Evolutionary conservation across 2,113 vertebrate species (phyloP), one percentile per base, ranked within the genome.

Genomic region (Lipotes vexillifer): DNA sequence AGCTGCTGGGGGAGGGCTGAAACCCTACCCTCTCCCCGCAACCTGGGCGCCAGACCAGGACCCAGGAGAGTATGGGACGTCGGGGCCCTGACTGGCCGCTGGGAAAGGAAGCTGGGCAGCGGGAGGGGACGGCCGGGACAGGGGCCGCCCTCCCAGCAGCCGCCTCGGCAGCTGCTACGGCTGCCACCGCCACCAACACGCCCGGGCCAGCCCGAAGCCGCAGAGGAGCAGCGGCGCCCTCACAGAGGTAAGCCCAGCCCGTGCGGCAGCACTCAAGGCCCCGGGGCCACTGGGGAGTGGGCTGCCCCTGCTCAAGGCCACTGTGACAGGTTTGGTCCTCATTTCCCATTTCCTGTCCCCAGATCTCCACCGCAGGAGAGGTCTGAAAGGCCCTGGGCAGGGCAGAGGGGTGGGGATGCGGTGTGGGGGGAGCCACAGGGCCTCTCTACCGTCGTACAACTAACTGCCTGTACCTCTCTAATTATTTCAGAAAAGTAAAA

Each of bases 1-100:
- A 97, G 96, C 96, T 94, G 97, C 97, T 41, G 55, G 57, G 93
- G 96, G 88, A 88, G 91, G 95, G 90, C 93, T 92, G 96, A 98
- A 97, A 97, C 27, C 65, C 92, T 93, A 97, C 82, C 93, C 68
- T 81, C 75, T 88, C 84, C 96, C 85, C 85, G 38, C 8, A 57
- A 31, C 65, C 86, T 2, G 31, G 96, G 92, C 97, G 75, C 74
- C 1, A 2, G 69, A 69, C 80, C 93, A 93, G 85, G 63, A 63
- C 61, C 90, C 77, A 0, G 84, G 61, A 46, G 65, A 88, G 87
- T 5, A 33, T 11, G 6, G 14, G 36, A 88, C 71, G 15, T 87
- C 3, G 55, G 66, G 93, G 72, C 81, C 95, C 74, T 11, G 10
- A 55, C 92, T 36, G 75, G 81, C 96, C 77, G 80, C 96, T n/a